These are phyloP conservation scores for Enchytraeus crypticus DNA, from an alignment of 2,888 invertebrate species.

Conservation along the genomic window DNA sequence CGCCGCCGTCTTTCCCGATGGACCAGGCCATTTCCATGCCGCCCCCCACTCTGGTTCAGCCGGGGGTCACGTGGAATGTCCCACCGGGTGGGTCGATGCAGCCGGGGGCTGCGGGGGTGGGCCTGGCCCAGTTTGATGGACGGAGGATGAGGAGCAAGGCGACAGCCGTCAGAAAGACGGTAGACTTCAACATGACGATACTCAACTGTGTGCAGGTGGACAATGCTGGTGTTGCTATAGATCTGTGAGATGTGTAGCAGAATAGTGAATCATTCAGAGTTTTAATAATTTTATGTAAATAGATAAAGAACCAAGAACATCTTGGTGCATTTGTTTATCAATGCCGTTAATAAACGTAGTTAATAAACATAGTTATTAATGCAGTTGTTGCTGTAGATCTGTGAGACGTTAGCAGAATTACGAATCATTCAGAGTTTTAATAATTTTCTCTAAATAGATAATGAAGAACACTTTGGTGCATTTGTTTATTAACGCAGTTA, in stretches of 20 bases:
- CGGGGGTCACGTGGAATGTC: neutral
- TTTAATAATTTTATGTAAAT: neutral
- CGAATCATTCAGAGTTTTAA: neutral
- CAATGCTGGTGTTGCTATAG: conserved; percentile 5
- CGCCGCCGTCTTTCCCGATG: neutral
- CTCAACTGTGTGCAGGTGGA: conserved; percentile 79
- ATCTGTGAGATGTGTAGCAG: neutral
- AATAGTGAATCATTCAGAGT: neutral
- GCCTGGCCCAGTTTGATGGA: conserved; percentile 75
- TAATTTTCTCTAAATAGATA: neutral
- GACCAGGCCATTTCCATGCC: neutral
- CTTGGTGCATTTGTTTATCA: neutral
- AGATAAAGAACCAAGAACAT: neutral
- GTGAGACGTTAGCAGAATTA: neutral
- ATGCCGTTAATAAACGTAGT: neutral
- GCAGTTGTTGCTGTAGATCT: neutral
- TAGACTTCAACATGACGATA: conserved; percentile 92
- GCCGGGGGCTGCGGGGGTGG: neutral
- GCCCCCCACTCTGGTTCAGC: neutral
- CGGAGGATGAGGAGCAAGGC: conserved; percentile 79
- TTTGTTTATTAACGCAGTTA: neutral
- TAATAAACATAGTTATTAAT: neutral
- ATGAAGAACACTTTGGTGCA: neutral
- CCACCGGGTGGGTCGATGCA: too few relatives aligned
- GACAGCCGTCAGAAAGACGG: conserved; percentile 92